Percentiles rank a stretch among this genome's conserved stretches.
These are phyloP conservation scores for Entomobrya proxima DNA, from an alignment of 2,888 invertebrate genomes.

Conservation along the genomic window DNA sequence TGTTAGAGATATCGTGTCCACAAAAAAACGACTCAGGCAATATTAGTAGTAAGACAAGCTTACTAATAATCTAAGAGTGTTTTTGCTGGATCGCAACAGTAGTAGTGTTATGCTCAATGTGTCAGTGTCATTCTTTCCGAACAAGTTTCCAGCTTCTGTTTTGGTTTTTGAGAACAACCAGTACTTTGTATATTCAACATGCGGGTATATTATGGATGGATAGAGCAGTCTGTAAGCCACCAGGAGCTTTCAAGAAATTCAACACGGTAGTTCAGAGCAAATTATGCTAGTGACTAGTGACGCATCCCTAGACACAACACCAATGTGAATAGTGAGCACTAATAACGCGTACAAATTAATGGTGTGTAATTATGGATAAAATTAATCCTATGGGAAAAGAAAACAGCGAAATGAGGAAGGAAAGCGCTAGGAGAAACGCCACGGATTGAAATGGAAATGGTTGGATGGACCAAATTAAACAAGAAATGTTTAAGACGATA, in stretches of 20 bases:
- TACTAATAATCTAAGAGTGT: too few relatives aligned
- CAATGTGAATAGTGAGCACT: neutral
- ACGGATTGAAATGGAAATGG: neutral
- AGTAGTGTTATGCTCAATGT: too few relatives aligned
- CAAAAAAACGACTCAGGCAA: too few relatives aligned
- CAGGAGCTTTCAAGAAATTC: slow-evolving; percentile 19
- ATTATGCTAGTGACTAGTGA: neutral
- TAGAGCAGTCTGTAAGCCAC: neutral
- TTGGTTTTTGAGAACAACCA: too few relatives aligned
- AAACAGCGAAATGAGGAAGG: neutral
- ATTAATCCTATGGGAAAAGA: slow-evolving; percentile 47
- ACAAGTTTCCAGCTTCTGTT: too few relatives aligned
- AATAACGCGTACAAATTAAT: slow-evolving; percentile 52
- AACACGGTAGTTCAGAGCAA: neutral
- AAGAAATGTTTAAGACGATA: too few relatives aligned
- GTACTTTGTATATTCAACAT: too few relatives aligned
- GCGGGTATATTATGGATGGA: neutral
- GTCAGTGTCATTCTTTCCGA: too few relatives aligned
- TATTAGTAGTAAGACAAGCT: too few relatives aligned
- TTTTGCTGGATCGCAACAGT: too few relatives aligned
- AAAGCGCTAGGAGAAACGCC: too few relatives aligned
- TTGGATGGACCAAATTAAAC: neutral
- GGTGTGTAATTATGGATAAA: slow-evolving; percentile 49
- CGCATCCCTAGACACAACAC: neutral
- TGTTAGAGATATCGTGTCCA: too few relatives aligned